These are phyloP conservation scores for Drosophila hydei DNA, from an alignment of 1,140 invertebrate genomes.

Conservation along the genomic window DNA sequence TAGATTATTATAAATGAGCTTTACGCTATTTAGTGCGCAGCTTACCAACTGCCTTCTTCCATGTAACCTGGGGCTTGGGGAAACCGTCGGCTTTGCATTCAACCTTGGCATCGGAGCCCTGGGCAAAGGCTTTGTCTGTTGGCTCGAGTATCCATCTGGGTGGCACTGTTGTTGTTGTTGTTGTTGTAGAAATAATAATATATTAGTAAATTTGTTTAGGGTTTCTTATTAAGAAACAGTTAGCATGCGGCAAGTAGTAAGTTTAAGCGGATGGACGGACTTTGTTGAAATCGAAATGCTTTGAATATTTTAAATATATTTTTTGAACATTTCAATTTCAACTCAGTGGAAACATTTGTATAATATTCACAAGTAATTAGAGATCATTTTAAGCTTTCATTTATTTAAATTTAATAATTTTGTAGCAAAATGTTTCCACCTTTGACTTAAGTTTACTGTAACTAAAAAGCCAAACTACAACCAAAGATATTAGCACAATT, in stretches of 20 bases:
- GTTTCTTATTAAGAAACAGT: constrained; percentile 23
- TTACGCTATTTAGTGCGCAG: neutral
- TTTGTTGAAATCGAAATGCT: constrained; percentile 54
- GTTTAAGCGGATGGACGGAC: no score
- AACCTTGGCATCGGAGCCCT: constrained; percentile 95
- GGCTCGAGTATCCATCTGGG: constrained; percentile 98
- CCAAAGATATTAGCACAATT: constrained; percentile 56
- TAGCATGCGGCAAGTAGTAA: constrained; percentile 58
- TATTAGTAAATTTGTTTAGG: constrained; percentile 54
- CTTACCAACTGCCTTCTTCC: constrained; percentile 97
- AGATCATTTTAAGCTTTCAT: no score
- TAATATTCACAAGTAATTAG: no score
- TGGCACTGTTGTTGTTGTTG: constrained; percentile 88
- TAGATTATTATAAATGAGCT: neutral
- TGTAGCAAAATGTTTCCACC: constrained; percentile 56
- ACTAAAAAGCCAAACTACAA: constrained; percentile 71
- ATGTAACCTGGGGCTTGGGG: constrained; percentile 95
- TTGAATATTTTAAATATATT: neutral
- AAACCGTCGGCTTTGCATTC: constrained; percentile 98
- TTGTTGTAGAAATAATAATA: constrained; percentile 47
- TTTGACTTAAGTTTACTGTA: constrained; percentile 48
- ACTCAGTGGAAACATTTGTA: constrained; percentile 49
- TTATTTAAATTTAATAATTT: no score
- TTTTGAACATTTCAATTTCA: constrained; percentile 57
- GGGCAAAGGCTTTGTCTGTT: constrained; percentile 96